Percentiles rank a stretch among this genome's conserved stretches.
These are phyloP conservation scores for Cylas formicarius DNA, from an alignment of 1,140 invertebrate genomes.

Conservation along the genomic window DNA sequence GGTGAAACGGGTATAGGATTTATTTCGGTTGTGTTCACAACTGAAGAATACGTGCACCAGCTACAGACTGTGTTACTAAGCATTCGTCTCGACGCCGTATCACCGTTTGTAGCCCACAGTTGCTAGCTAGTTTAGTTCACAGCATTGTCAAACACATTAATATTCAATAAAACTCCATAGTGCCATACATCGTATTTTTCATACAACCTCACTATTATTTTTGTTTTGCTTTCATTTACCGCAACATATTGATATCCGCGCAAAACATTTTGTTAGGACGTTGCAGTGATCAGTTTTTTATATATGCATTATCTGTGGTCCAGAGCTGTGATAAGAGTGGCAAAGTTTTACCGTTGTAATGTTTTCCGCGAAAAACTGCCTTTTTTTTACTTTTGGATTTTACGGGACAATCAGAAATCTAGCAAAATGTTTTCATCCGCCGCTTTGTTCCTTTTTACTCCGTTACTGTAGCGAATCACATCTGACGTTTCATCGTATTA, in stretches of 20 bases:
- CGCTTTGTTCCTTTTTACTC: constrained; percentile 1
- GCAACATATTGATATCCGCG: constrained; percentile 14
- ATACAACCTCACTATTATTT: constrained; percentile 25
- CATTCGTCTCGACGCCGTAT: constrained; percentile 1
- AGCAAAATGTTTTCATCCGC: constrained; percentile 4
- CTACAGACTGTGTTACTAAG: constrained; percentile 16
- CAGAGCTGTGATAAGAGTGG: too few species aligned
- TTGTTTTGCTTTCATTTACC: constrained; percentile 19
- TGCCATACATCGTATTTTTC: constrained; percentile 43
- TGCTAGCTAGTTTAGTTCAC: constrained; percentile 32
- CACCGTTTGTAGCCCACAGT: constrained; percentile 35
- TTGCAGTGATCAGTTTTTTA: too few species aligned
- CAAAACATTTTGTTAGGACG: background rate
- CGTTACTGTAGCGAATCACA: background rate
- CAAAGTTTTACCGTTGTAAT: background rate
- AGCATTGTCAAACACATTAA: constrained; percentile 41
- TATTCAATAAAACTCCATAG: constrained; percentile 44
- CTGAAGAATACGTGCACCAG: constrained; percentile 13
- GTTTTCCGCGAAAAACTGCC: background rate
- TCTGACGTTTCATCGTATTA: background rate
- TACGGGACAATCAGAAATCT: too few species aligned
- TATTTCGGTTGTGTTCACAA: constrained; percentile 20
- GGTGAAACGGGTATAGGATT: constrained; percentile 30
- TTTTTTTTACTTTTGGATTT: constrained; percentile 1
- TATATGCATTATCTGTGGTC: too few species aligned